Evolutionary conservation across 2,113 vertebrate species (phyloP).

Genomic region (Notothenia rossii): DNA sequence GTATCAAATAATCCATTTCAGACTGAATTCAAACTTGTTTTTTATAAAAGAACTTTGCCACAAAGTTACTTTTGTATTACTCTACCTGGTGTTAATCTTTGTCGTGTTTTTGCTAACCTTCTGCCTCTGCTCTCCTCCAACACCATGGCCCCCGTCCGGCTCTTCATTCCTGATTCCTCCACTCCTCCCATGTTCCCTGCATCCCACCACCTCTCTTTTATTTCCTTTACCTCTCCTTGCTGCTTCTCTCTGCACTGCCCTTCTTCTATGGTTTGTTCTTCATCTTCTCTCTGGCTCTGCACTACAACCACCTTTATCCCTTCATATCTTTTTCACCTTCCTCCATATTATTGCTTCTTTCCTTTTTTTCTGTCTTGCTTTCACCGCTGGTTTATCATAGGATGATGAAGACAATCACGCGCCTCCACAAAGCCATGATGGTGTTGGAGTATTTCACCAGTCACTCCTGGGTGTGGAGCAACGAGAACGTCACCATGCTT

Average conservation of each 20-base stretch:
- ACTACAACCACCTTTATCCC: background rate
- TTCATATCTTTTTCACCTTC: background rate
- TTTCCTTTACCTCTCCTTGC: background rate
- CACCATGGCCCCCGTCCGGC: background rate
- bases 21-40: background rate
- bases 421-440: slow-evolving; percentile 96
- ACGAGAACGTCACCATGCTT: slow-evolving; percentile 94
- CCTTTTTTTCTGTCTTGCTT: background rate
- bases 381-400: slow-evolving; percentile 63
- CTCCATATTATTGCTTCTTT: background rate
- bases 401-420: slow-evolving; percentile 99
- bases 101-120: background rate
- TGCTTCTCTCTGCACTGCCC: background rate
- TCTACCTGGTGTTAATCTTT: background rate
- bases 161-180: background rate
- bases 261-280: background rate
- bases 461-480: slow-evolving; percentile 98
- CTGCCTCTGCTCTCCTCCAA: background rate
- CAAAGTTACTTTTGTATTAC: background rate
- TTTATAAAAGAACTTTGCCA: background rate
- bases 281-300: background rate
- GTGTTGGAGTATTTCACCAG: slow-evolving; percentile 98
- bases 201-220: background rate
- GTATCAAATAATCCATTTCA: background rate
- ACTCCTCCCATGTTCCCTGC: background rate